Evolutionary conservation across 1,140 invertebrate genomes (phyloP).

Genomic region (Hirudo medicinalis): DNA sequence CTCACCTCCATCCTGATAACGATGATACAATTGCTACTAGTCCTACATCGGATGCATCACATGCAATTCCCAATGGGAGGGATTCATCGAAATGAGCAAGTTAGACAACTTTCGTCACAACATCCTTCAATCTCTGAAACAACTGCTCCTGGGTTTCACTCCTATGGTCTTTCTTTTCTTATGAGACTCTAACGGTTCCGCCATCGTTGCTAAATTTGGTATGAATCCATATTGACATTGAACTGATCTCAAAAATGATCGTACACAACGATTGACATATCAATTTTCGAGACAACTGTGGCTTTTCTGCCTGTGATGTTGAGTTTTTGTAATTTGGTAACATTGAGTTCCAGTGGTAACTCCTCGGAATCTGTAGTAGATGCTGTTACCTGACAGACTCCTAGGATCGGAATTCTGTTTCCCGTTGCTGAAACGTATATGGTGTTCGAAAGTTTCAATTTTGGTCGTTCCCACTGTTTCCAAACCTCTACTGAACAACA

Average conservation of each 20-base stretch:
- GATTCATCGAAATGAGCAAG: not conserved
- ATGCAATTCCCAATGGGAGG: not conserved
- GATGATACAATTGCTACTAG: not conserved
- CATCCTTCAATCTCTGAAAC: not conserved
- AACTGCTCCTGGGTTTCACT: not conserved
- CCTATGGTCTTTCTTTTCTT: not conserved
- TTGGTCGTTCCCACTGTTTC: no score
- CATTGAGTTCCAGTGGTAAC: no score
- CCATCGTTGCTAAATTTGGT: no score
- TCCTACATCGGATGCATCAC: not conserved
- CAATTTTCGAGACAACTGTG: not conserved
- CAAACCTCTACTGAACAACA: not conserved
- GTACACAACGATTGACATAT: not conserved
- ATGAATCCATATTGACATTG: not conserved
- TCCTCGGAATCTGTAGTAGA: no score
- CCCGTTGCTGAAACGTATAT: not conserved
- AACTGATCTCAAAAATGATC: conserved; percentile 1
- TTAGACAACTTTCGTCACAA: not conserved
- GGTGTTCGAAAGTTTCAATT: not conserved
- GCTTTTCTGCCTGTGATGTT: conserved; percentile 3
- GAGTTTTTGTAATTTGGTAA: not conserved
- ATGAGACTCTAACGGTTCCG: not conserved
- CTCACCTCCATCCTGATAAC: not conserved
- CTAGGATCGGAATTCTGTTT: no score
- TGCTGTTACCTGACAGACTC: no score